phyloP scores from a whole-genome alignment of 2,888 invertebrate species.

The Meiosimyza platycephala region DNA sequence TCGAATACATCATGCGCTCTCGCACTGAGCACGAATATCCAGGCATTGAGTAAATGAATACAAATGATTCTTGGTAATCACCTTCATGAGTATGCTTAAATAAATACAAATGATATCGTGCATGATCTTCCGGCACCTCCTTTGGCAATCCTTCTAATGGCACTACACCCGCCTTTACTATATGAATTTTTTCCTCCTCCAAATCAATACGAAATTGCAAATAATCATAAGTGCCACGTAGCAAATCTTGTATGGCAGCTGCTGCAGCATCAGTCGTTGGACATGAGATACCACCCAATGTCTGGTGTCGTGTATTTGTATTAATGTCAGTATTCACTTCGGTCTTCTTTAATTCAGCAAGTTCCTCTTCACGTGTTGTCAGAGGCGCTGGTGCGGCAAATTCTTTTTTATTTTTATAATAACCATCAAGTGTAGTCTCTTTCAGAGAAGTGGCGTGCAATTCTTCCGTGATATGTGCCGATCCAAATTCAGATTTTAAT shows the following conservation, averaged over 20 bases:
- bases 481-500: constrained; percentile 95
- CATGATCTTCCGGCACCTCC: constrained; percentile 82
- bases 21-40: constrained; percentile 96
- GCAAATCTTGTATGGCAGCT: constrained; percentile 80
- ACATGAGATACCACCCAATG: constrained; percentile 89
- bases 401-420: constrained; percentile 80
- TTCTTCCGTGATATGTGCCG: constrained; percentile 93
- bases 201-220: constrained; percentile 73
- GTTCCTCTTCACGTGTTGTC: constrained; percentile 87
- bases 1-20: constrained; percentile 98
- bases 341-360: constrained; percentile 80
- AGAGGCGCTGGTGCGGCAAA: constrained; percentile 89
- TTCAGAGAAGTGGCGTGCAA: constrained; percentile 87
- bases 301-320: constrained; percentile 87
- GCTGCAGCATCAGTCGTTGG: constrained; percentile 86
- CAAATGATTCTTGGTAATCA: constrained; percentile 85
- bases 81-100: constrained; percentile 95
- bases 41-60: constrained; percentile 99
- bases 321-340: constrained; percentile 81
- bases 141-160: constrained; percentile 76
- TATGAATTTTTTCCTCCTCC: constrained; percentile 84
- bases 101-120: constrained; percentile 85
- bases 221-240: constrained; percentile 83
- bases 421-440: constrained; percentile 86
- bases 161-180: constrained; percentile 78